These are phyloP conservation scores for Drosophila kuntzei DNA, from an alignment of 2,888 invertebrate species.

Conservation along the genomic window DNA sequence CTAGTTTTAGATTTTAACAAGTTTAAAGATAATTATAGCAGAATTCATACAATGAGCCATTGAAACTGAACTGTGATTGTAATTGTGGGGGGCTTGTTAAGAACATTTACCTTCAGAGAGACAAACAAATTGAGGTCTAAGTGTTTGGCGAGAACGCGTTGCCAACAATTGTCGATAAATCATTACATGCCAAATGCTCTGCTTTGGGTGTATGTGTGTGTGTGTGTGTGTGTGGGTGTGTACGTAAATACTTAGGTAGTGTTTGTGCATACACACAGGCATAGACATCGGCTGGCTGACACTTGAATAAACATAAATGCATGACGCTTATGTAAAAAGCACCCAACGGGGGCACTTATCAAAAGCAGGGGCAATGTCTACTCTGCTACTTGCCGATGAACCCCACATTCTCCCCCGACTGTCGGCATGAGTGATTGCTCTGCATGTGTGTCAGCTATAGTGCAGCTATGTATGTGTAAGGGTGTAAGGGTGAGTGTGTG, in stretches of 20 bases:
- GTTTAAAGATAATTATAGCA: conserved; percentile 9
- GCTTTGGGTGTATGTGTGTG: conserved; percentile 30
- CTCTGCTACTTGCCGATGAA: conserved; percentile 26
- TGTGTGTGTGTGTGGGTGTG: conserved; percentile 27
- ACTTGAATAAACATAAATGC: conserved; percentile 78
- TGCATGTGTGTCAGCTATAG: conserved; percentile 50
- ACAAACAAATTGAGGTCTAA: conserved; percentile 63
- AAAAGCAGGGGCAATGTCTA: conserved; percentile 39
- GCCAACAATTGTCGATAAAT: conserved; percentile 71
- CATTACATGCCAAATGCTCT: conserved; percentile 68
- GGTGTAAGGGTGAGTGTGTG: conserved; percentile 19
- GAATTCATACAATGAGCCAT: background rate
- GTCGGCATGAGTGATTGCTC: conserved; percentile 70
- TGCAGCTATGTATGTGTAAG: conserved; percentile 8
- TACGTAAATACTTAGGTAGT: conserved; percentile 33
- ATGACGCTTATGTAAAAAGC: conserved; percentile 71
- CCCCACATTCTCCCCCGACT: conserved; percentile 8
- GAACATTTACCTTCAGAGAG: conserved; percentile 53
- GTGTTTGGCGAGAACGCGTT: conserved; percentile 48
- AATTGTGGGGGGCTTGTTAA: conserved; percentile 37
- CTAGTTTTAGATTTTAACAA: background rate
- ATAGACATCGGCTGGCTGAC: conserved; percentile 50
- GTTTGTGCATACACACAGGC: conserved; percentile 41
- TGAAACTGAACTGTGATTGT: conserved; percentile 20
- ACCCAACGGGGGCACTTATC: conserved; percentile 75